Base-by-base conservation (phyloP, 2,888 invertebrate genomes). In the Leptinotarsa peninsularis region DNA sequence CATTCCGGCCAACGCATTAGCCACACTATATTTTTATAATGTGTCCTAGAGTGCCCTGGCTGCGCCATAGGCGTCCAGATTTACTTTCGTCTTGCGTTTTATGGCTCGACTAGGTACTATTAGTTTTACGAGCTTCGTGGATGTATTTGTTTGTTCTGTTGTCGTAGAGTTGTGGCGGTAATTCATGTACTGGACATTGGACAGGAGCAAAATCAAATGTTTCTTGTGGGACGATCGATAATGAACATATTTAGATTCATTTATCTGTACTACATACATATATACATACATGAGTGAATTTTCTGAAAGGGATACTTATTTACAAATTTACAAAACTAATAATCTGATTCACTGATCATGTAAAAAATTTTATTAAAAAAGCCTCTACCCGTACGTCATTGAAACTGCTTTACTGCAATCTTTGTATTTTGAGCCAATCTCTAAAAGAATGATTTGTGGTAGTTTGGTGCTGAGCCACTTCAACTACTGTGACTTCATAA, bases 1-100 rank as follows among this genome's bases (percentile, higher is more conserved):
- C 81, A 82, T 83, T 83, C 81, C 80, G 80, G 79, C 81, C 83
- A 81, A 82, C 82, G 83, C 81, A 81, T 83, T 82, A 81, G 78
- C 79, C 78, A 75, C 78, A 79, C 80, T 80, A 81, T 81, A 63
- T 63, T 63, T 63, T 33, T 63, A 63, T 63, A 63, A 63, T 43
- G 10, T 63, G 43, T 63, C 73, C 73, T 66, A 56, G 66, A 60
- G 70, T 27, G 66, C 49, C 52, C 66, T 43, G 73, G 63, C 73
- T 13, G 63, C 70, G 66, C 73, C 73, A 74, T 69, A 74, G 73
- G 73, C 73, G 73, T 74, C 66, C 73, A 69, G 73, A 70, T 70
- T 74, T 70, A 70, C 69, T 60, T 74, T 74, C 33, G 58, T 66
- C 69, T 49, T 52, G 27, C 43, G 18, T 63, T 63, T 68, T 73